These are phyloP conservation scores for Hippocampus kuda DNA, from an alignment of 2,797 vertebrate genomes.

Conservation along the genomic window DNA sequence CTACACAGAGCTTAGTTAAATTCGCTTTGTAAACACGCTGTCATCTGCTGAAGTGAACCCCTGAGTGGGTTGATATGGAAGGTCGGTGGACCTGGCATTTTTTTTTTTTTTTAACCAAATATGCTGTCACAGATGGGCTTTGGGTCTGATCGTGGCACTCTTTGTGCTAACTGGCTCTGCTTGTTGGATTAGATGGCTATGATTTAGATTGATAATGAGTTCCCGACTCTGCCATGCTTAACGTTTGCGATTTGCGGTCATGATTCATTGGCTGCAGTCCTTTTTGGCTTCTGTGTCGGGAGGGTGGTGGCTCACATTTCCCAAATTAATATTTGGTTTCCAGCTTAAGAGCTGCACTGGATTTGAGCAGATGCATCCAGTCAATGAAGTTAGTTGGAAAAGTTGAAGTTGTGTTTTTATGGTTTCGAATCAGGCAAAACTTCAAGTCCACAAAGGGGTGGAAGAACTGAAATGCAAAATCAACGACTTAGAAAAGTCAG, in stretches of 20 bases:
- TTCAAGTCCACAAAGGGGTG: neutral
- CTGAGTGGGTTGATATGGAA: too few species aligned
- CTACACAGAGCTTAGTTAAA: neutral
- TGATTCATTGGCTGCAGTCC: conserved; percentile 39
- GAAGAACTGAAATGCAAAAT: too few species aligned
- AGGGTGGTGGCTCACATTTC: conserved; percentile 23
- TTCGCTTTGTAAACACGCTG: neutral
- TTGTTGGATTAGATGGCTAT: conserved; percentile 56
- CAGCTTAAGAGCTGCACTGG: conserved; percentile 47
- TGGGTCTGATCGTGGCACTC: conserved; percentile 22
- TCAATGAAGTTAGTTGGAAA: conserved; percentile 36
- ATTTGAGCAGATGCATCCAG: conserved; percentile 43
- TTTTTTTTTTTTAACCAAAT: conserved; percentile 23
- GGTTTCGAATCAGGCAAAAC: neutral
- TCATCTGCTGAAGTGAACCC: neutral
- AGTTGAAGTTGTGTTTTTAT: conserved; percentile 17
- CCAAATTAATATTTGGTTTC: conserved; percentile 53
- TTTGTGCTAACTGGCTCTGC: conserved; percentile 29
- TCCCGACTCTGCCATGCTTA: conserved; percentile 42
- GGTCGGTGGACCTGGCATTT: conserved; percentile 16
- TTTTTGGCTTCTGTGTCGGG: conserved; percentile 36
- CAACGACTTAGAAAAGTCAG: neutral
- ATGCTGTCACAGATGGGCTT: conserved; percentile 17
- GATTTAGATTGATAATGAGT: conserved; percentile 54
- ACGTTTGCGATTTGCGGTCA: conserved; percentile 41